Percentiles rank a stretch among this genome's conserved stretches.
These are phyloP conservation scores for Tachina grossa DNA, from an alignment of 2,888 invertebrate species.

Conservation along the genomic window DNA sequence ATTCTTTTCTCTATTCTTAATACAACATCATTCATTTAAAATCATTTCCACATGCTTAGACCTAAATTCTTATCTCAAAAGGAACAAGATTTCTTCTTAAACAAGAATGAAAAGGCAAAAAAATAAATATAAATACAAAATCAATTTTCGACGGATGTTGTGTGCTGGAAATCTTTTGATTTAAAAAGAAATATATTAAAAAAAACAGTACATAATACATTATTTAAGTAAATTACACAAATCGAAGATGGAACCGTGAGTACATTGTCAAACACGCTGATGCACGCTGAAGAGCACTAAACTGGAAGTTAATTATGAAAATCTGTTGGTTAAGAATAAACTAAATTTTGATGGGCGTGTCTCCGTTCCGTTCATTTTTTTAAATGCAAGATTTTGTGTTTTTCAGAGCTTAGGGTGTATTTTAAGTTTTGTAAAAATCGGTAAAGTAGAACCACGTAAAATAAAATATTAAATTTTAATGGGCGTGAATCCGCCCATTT, in stretches of 20 bases:
- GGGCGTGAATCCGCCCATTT: too few relatives aligned
- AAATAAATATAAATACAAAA: constrained; percentile 40
- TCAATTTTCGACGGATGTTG: constrained; percentile 69
- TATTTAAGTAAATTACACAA: constrained; percentile 19
- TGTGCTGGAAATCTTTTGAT: constrained; percentile 59
- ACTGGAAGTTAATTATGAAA: too few relatives aligned
- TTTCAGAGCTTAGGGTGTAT: too few relatives aligned
- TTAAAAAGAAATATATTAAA: constrained; percentile 42
- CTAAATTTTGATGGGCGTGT: too few relatives aligned
- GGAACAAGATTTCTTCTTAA: constrained; percentile 75
- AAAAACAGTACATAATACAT: constrained; percentile 39
- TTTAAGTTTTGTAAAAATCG: too few relatives aligned
- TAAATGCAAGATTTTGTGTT: too few relatives aligned
- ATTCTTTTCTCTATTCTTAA: not conserved
- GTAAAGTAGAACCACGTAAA: too few relatives aligned
- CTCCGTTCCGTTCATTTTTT: too few relatives aligned
- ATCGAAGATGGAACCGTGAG: not conserved
- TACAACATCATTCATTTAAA: constrained; percentile 10
- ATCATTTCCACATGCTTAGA: constrained; percentile 72
- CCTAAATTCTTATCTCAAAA: constrained; percentile 81
- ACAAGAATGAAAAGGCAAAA: constrained; percentile 43
- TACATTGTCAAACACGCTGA: not conserved
- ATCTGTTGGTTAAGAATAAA: too few relatives aligned
- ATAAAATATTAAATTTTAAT: too few relatives aligned
- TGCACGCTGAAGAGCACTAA: constrained; percentile 22